These are phyloP conservation scores for Adelphocoris suturalis DNA, from an alignment of 2,888 invertebrate species.

Conservation along the genomic window DNA sequence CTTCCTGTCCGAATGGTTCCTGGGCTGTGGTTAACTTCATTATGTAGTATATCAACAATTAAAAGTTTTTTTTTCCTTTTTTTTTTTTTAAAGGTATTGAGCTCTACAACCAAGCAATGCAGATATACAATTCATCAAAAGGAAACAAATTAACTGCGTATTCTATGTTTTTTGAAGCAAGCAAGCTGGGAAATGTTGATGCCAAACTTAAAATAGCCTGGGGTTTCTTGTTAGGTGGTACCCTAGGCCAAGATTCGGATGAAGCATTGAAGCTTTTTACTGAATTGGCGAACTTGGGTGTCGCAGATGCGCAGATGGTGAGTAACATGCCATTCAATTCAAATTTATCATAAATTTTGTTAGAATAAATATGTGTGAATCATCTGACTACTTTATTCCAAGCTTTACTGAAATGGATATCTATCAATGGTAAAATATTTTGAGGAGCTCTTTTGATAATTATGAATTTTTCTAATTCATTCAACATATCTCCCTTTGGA, in stretches of 20 bases:
- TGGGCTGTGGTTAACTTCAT: no score
- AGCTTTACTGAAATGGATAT: no score
- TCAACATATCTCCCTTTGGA: no score
- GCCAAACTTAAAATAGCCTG: slow-evolving; percentile 93
- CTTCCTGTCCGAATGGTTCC: no score
- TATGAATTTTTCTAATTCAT: no score
- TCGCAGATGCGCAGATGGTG: slow-evolving; percentile 93
- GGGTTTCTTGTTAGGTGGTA: slow-evolving; percentile 92
- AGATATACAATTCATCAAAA: slow-evolving; percentile 85
- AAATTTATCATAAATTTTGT: neutral
- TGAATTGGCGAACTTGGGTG: slow-evolving; percentile 86
- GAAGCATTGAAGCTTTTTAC: slow-evolving; percentile 88
- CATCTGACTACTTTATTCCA: no score
- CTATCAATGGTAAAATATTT: no score
- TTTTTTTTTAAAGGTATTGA: slow-evolving; percentile 77
- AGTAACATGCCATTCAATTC: neutral
- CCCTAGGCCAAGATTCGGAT: slow-evolving; percentile 87
- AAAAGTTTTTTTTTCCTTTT: neutral
- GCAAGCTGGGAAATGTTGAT: slow-evolving; percentile 88
- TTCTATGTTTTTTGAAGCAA: slow-evolving; percentile 87
- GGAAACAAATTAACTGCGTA: slow-evolving; percentile 88
- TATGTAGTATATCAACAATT: no score
- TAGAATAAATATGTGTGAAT: no score
- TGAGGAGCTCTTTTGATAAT: no score
- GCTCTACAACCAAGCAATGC: slow-evolving; percentile 86